phyloP scores from a whole-genome alignment of 1,140 invertebrate genomes.

The Lutraria rhynchaena region DNA sequence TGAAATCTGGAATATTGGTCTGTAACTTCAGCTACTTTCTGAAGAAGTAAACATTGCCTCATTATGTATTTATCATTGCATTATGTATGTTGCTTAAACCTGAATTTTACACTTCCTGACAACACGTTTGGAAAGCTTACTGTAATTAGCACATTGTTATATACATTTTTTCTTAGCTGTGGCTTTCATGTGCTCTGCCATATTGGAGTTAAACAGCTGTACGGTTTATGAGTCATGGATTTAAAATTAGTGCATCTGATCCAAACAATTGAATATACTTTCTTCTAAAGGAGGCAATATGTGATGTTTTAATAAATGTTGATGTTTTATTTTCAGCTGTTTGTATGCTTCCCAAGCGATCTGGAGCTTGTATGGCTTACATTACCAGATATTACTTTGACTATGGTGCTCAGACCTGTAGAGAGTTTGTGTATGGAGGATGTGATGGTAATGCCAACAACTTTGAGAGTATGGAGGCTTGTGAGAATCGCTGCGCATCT shows the following conservation, averaged over 20 bases:
- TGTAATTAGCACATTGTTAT: too few species aligned
- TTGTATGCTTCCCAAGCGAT: constrained; percentile 61
- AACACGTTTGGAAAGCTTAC: too few species aligned
- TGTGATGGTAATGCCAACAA: constrained; percentile 85
- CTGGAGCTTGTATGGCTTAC: constrained; percentile 63
- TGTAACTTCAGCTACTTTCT: too few species aligned
- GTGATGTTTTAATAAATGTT: background rate
- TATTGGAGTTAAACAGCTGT: too few species aligned
- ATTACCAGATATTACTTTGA: constrained; percentile 83
- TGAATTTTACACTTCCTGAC: too few species aligned
- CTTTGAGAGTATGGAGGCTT: constrained; percentile 77
- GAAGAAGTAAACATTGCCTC: too few species aligned
- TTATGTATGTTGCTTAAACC: too few species aligned
- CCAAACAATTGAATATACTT: background rate
- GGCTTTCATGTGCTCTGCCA: too few species aligned
- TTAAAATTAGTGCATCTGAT: background rate
- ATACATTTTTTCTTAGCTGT: too few species aligned
- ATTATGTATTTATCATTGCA: too few species aligned
- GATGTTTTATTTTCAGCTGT: constrained; percentile 58
- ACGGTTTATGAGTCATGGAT: too few species aligned
- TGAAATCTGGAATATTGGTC: too few species aligned
- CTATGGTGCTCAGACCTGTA: constrained; percentile 78
- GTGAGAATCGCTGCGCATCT: constrained; percentile 58
- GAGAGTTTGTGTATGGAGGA: constrained; percentile 85
- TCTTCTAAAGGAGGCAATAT: background rate